Percentiles rank a stretch among this genome's conserved stretches.
Conservation (phyloP, 2,888 invertebrate species). For the Halocaridina rubra region DNA sequence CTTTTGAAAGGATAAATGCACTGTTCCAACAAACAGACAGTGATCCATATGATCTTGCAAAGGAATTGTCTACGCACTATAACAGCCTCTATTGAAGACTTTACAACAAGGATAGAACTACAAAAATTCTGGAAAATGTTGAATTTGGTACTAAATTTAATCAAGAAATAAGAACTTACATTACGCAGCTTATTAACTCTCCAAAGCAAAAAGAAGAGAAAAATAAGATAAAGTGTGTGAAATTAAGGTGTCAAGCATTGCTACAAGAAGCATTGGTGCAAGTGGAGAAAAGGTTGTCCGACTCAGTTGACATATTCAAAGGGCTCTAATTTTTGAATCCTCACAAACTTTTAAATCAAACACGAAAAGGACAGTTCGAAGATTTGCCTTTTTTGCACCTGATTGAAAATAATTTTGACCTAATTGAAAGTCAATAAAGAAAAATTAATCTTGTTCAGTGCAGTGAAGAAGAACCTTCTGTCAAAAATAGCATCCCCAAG, state of each 20-base stretch:
- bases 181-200: not conserved
- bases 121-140: no score
- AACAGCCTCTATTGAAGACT: not conserved
- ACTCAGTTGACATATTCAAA: not conserved
- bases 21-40: not conserved
- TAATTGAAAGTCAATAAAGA: not conserved
- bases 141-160: not conserved
- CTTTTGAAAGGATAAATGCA: not conserved
- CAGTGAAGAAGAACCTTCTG: not conserved
- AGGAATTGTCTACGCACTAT: no score
- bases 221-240: not conserved
- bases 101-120: not conserved
- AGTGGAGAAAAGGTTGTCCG: not conserved
- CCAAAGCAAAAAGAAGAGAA: not conserved
- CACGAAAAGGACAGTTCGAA: not conserved
- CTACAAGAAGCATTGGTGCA: not conserved
- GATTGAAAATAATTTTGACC: not conserved
- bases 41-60: not conserved
- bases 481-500: not conserved
- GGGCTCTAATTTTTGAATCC: not conserved
- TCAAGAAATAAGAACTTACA: not conserved
- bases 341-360: not conserved
- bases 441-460: not conserved
- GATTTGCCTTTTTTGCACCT: not conserved
- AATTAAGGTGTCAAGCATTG: not conserved